Evolutionary conservation across 2,797 vertebrate species (phyloP).

Genomic region (Malurus leucopterus): DNA sequence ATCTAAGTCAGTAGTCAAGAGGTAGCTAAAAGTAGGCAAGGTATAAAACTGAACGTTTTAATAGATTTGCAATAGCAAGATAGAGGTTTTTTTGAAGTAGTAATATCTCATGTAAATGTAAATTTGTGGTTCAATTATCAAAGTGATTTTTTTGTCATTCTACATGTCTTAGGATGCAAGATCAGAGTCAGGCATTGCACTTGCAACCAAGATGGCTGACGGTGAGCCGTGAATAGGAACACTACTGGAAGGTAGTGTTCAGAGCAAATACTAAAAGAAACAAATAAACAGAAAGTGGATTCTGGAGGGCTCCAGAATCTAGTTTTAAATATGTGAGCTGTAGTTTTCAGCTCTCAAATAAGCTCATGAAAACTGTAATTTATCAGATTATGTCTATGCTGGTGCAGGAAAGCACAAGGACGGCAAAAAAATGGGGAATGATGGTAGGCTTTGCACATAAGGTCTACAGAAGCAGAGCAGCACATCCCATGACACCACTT

Average conservation of each 20-base stretch:
- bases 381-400: neutral
- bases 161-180: conserved; percentile 25
- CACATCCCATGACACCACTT: neutral
- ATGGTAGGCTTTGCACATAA: neutral
- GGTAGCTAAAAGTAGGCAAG: conserved; percentile 22
- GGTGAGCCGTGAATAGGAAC: neutral
- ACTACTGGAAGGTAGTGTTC: conserved; percentile 5
- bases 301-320: neutral
- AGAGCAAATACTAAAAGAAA: neutral
- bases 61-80: conserved; percentile 9
- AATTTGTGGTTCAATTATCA: conserved; percentile 58
- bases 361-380: neutral
- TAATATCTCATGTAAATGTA: conserved; percentile 64
- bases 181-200: conserved; percentile 46
- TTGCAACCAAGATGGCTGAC: conserved; percentile 21
- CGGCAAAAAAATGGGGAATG: neutral
- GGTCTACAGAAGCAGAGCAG: neutral
- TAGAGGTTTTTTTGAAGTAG: conserved; percentile 7
- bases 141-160: conserved; percentile 38
- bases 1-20: conserved; percentile 44
- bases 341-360: neutral
- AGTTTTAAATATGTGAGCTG: neutral
- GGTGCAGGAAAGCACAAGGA: neutral
- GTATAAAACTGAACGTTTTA: conserved; percentile 18
- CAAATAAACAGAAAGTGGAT: neutral